These are phyloP conservation scores for Arenaria interpres DNA, from an alignment of 2,113 vertebrate species.

Conservation along the genomic window DNA sequence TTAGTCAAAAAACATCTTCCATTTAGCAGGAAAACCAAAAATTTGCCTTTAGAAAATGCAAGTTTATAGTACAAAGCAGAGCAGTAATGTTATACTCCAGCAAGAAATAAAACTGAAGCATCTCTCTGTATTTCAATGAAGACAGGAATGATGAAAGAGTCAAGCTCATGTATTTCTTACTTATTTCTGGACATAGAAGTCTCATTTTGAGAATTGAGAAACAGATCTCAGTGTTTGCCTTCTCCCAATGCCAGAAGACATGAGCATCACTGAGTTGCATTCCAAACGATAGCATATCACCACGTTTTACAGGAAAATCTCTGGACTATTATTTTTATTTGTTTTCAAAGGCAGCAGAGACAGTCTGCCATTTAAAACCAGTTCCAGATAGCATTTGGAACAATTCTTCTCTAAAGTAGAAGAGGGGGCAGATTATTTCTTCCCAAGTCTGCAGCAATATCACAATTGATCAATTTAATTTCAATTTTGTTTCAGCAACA, in stretches of 20 bases:
- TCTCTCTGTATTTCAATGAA: not conserved
- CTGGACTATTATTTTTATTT: not conserved
- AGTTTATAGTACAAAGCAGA: not conserved
- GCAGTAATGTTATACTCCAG: not conserved
- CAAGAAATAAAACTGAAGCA: not conserved
- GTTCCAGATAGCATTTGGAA: not conserved
- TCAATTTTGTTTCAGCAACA: not conserved
- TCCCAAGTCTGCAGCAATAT: not conserved
- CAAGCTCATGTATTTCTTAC: not conserved
- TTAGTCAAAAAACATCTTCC: not conserved
- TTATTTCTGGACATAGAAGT: not conserved
- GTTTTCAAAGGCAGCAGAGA: not conserved
- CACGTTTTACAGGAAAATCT: not conserved
- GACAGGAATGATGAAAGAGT: not conserved
- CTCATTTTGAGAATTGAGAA: not conserved
- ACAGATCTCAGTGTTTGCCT: not conserved
- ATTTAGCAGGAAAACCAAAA: not conserved
- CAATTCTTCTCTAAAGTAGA: not conserved
- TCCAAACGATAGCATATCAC: not conserved
- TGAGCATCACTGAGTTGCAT: accelerated
- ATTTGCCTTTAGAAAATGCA: not conserved
- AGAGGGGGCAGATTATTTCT: not conserved
- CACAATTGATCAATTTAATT: not conserved
- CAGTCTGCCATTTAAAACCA: not conserved
- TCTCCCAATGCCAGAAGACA: not conserved